Percentiles rank a stretch among this genome's conserved stretches.
Evolutionary conservation across 2,113 vertebrate genomes (phyloP).

Genomic region (Chinchilla lanigera): DNA sequence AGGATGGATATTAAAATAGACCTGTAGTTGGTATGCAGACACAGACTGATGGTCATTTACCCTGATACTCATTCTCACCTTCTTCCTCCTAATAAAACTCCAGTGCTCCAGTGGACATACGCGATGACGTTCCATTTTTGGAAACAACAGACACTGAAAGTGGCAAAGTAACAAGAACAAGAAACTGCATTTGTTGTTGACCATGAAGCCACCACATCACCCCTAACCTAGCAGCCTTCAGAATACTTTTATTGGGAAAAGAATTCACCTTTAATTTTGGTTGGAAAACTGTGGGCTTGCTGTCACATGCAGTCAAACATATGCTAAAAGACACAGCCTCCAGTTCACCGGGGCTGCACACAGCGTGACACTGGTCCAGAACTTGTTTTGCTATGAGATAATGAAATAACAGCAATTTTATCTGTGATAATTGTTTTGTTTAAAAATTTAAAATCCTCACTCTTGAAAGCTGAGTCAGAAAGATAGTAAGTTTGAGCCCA

Average conservation of each 20-base stretch:
- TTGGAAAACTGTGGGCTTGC: not conserved
- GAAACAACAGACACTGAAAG: not conserved
- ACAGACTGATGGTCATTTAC: not conserved
- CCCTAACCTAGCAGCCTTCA: not conserved
- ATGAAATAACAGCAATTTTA: conserved; percentile 33
- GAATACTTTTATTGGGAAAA: conserved; percentile 37
- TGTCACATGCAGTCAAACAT: not conserved
- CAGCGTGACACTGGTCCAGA: not conserved
- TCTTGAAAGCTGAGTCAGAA: not conserved
- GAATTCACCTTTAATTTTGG: not conserved
- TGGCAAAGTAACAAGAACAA: conserved; percentile 9
- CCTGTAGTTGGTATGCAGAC: not conserved
- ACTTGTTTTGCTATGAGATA: conserved; percentile 27
- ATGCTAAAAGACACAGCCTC: not conserved
- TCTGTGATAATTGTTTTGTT: not conserved
- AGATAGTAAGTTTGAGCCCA: not conserved
- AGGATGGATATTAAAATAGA: not conserved
- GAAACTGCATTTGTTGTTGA: not conserved
- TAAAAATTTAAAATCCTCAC: not conserved
- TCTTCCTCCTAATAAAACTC: not conserved
- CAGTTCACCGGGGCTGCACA: not conserved
- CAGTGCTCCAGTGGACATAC: not conserved
- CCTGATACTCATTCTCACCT: not conserved
- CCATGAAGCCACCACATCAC: not conserved
- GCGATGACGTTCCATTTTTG: not conserved